Conservation (phyloP, 2,113 vertebrate genomes). For the Hassar affinis region DNA sequence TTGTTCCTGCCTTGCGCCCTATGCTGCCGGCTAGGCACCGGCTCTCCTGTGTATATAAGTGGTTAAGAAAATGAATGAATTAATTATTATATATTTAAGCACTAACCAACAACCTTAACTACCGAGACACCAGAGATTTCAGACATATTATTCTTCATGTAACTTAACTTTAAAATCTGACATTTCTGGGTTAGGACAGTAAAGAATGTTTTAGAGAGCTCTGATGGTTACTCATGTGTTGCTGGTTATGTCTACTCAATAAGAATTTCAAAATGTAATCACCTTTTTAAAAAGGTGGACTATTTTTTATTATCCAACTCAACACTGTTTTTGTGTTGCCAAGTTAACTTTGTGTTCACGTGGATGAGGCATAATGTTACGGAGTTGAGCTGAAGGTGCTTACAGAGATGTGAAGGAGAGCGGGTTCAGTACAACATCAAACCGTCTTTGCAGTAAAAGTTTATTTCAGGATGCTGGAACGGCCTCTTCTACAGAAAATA, state of each 20-base stretch:
- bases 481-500: neutral
- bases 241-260: neutral
- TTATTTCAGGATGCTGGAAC: constrained; percentile 28
- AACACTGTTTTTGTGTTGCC: neutral
- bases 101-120: neutral
- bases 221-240: neutral
- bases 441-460: neutral
- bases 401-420: neutral
- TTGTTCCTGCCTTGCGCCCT: too few relatives aligned
- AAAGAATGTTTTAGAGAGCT: neutral
- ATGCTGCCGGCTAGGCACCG: too few relatives aligned
- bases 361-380: neutral
- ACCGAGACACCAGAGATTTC: neutral
- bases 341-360: neutral
- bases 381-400: neutral
- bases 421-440: constrained; percentile 9
- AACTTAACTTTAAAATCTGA: neutral
- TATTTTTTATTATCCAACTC: neutral
- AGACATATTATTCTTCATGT: neutral
- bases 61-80: too few relatives aligned
- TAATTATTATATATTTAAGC: too few relatives aligned
- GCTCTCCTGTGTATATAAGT: too few relatives aligned
- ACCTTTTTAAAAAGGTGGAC: too few relatives aligned
- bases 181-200: neutral
- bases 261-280: neutral